A percentile compares a stretch with the other conserved stretches of the same genome.
Evolutionary conservation across 2,888 invertebrate species (phyloP).

Genomic region (Eupithecia pulchellata): DNA sequence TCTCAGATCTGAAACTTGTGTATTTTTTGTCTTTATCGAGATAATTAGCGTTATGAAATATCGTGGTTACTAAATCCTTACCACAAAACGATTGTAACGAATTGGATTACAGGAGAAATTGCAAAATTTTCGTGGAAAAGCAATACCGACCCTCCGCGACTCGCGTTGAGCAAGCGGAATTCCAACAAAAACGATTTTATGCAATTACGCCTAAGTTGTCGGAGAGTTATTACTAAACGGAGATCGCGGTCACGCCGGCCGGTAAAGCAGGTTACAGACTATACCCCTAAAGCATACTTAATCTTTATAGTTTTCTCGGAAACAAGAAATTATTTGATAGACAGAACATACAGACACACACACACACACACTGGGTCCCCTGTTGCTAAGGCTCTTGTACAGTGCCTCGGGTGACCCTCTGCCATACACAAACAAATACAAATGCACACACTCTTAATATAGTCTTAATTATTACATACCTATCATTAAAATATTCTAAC

Average conservation of each 20-base stretch:
- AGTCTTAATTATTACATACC: no score
- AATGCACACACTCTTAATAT: no score
- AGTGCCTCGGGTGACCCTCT: no score
- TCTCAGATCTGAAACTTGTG: not conserved
- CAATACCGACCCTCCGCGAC: conserved; percentile 66
- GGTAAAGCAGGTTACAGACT: conserved; percentile 43
- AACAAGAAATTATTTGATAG: no score
- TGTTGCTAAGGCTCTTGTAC: no score
- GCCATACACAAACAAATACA: no score
- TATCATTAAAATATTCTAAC: no score
- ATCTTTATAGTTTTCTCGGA: no score
- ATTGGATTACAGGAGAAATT: conserved; percentile 52
- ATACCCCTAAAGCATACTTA: not conserved
- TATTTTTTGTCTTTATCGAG: not conserved
- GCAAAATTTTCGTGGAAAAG: conserved; percentile 67
- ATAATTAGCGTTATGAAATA: not conserved
- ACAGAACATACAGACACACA: no score
- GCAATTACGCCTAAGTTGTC: conserved; percentile 80
- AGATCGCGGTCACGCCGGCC: conserved; percentile 69
- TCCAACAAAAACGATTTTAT: conserved; percentile 81
- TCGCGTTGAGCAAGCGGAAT: conserved; percentile 72
- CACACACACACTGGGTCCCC: no score
- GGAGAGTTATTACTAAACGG: conserved; percentile 78
- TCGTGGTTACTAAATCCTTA: not conserved
- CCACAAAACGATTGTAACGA: not conserved